A percentile compares a stretch with the other conserved stretches of the same genome.
Evolutionary conservation across 2,797 vertebrate species (phyloP).

Genomic region (Orestias chungarensis): DNA sequence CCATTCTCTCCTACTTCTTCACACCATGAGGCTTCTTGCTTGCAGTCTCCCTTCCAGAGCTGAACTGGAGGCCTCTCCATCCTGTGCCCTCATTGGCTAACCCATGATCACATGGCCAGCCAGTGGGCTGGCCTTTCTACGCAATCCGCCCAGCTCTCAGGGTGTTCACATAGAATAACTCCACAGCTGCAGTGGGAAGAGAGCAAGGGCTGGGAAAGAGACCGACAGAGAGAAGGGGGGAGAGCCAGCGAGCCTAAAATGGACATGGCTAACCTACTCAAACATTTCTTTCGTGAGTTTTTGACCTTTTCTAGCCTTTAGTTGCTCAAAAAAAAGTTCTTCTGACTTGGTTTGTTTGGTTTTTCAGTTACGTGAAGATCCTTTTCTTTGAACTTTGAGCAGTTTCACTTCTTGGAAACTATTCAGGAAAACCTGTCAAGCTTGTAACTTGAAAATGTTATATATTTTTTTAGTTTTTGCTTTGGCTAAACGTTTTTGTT

Average conservation of each 20-base stretch:
- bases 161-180: slow-evolving; percentile 85
- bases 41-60: slow-evolving; percentile 63
- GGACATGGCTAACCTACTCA: slow-evolving; percentile 90
- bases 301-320: slow-evolving; percentile 53
- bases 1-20: slow-evolving; percentile 52
- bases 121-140: slow-evolving; percentile 77
- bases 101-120: slow-evolving; percentile 76
- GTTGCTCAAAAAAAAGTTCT: slow-evolving; percentile 16
- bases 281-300: slow-evolving; percentile 92
- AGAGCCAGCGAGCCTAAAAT: slow-evolving; percentile 81
- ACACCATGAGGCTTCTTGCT: slow-evolving; percentile 72
- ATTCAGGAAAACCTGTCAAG: slow-evolving; percentile 42
- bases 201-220: slow-evolving; percentile 72
- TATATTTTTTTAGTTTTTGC: slow-evolving; percentile 21
- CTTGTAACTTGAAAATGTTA: neutral
- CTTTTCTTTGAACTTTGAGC: slow-evolving; percentile 40
- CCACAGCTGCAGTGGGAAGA: slow-evolving; percentile 80
- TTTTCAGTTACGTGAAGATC: slow-evolving; percentile 13
- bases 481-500: slow-evolving; percentile 26
- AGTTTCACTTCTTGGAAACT: slow-evolving; percentile 30
- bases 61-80: slow-evolving; percentile 61
- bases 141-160: slow-evolving; percentile 72
- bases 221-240: slow-evolving; percentile 64
- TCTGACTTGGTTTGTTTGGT: slow-evolving; percentile 17
- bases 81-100: slow-evolving; percentile 70